Evolutionary conservation across 2,888 invertebrate species (phyloP).

Genomic region (Ptilodon capucinus): DNA sequence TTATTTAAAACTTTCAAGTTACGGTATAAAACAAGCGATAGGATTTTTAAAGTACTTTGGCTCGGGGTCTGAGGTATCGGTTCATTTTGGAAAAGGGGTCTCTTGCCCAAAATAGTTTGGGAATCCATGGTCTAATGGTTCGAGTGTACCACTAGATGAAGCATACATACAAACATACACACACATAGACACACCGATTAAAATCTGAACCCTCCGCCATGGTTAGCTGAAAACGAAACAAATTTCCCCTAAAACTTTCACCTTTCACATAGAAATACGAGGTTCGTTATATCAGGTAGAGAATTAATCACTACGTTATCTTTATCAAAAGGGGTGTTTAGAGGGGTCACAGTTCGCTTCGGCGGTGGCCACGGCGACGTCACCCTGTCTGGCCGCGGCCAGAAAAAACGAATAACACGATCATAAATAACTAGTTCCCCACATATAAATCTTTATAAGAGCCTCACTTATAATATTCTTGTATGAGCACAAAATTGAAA

Average conservation of each 20-base stretch:
- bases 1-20: too few species aligned
- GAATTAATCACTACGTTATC: slow-evolving; percentile 20
- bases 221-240: too few species aligned
- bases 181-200: too few species aligned
- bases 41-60: too few species aligned
- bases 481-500: not conserved
- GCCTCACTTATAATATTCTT: slow-evolving; percentile 9
- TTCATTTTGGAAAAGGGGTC: too few species aligned
- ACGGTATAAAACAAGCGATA: too few species aligned
- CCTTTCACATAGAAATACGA: not conserved
- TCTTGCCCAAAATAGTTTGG: too few species aligned
- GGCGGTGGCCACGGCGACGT: slow-evolving; percentile 24
- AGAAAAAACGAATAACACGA: slow-evolving; percentile 38
- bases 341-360: slow-evolving; percentile 16
- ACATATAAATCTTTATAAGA: slow-evolving; percentile 29
- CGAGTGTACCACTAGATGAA: too few species aligned
- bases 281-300: slow-evolving; percentile 7
- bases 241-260: not conserved
- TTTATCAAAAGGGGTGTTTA: slow-evolving; percentile 14
- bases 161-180: too few species aligned
- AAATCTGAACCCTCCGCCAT: too few species aligned
- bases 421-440: slow-evolving; percentile 31
- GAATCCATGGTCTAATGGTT: too few species aligned
- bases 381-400: slow-evolving; percentile 28
- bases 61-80: too few species aligned